phyloP scores from a whole-genome alignment of 2,113 vertebrate species.

The Oryzias woworae region DNA sequence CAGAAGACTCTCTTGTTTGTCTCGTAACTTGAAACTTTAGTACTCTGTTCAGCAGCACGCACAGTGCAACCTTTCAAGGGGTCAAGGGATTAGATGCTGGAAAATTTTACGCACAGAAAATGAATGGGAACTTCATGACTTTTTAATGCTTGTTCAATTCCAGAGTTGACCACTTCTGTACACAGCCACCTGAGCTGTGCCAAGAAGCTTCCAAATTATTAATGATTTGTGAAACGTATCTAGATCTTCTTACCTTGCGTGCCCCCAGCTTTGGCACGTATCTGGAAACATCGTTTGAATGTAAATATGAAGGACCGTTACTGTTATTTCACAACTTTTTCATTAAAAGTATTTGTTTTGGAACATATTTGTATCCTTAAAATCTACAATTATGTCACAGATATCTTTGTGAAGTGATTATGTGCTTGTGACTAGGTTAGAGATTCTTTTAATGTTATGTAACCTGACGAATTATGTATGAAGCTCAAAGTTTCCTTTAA shows the following conservation, averaged over 20 bases:
- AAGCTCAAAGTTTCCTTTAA: slow-evolving; percentile 33
- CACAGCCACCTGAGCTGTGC: slow-evolving; percentile 61
- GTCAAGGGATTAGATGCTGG: slow-evolving; percentile 71
- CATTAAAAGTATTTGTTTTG: neutral
- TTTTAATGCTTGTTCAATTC: slow-evolving; percentile 68
- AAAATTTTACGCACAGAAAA: slow-evolving; percentile 72
- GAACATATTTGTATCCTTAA: neutral
- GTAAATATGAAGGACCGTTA: slow-evolving; percentile 1
- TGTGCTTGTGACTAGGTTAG: slow-evolving; percentile 42
- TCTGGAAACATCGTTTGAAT: slow-evolving; percentile 51
- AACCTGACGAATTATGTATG: slow-evolving; percentile 58
- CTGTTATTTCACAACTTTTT: neutral
- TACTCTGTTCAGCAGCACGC: slow-evolving; percentile 17
- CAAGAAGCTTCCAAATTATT: slow-evolving; percentile 61
- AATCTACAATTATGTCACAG: slow-evolving; percentile 25
- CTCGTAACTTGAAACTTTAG: slow-evolving; percentile 6
- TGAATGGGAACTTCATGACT: slow-evolving; percentile 71
- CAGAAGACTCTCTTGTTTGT: slow-evolving; percentile 10
- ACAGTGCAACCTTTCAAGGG: slow-evolving; percentile 44
- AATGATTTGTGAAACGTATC: slow-evolving; percentile 60
- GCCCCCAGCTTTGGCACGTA: slow-evolving; percentile 11
- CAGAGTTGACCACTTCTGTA: slow-evolving; percentile 51
- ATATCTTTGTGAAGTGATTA: slow-evolving; percentile 47
- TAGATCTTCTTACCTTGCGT: slow-evolving; percentile 53
- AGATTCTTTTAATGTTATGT: slow-evolving; percentile 43